These are phyloP conservation scores for Rhopalosiphum padi DNA, from an alignment of 1,140 invertebrate species.

Conservation along the genomic window DNA sequence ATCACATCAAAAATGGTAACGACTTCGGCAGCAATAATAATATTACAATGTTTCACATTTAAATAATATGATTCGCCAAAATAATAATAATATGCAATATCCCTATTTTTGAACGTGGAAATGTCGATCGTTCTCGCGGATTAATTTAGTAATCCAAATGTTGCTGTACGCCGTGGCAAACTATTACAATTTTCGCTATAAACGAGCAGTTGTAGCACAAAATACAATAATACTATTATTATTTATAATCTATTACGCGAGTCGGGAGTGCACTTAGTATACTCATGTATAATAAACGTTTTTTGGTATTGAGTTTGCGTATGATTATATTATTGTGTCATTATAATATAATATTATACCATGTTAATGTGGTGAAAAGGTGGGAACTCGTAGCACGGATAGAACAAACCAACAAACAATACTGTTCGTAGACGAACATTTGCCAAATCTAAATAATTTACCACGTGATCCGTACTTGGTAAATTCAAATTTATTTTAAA, in stretches of 20 bases:
- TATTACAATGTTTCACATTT: neutral
- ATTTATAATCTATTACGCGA: neutral
- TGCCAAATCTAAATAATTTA: neutral
- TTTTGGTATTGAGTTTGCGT: neutral
- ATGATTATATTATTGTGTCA: neutral
- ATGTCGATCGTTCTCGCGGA: neutral
- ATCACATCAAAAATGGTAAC: neutral
- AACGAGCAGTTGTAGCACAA: neutral
- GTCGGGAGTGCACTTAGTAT: neutral
- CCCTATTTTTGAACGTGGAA: neutral
- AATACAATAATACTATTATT: neutral
- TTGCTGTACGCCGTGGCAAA: neutral
- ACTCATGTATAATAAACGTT: neutral
- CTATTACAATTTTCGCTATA: neutral
- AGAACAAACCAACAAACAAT: neutral
- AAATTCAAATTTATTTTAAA: neutral
- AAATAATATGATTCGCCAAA: neutral
- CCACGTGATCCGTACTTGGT: no score
- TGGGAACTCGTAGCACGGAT: neutral
- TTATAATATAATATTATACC: neutral
- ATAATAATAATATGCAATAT: neutral
- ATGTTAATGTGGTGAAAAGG: neutral
- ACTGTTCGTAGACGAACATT: neutral
- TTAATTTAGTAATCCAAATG: neutral
- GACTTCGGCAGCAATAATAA: neutral